phyloP scores from a whole-genome alignment of 2,797 vertebrate genomes.

The Anabas testudineus region DNA sequence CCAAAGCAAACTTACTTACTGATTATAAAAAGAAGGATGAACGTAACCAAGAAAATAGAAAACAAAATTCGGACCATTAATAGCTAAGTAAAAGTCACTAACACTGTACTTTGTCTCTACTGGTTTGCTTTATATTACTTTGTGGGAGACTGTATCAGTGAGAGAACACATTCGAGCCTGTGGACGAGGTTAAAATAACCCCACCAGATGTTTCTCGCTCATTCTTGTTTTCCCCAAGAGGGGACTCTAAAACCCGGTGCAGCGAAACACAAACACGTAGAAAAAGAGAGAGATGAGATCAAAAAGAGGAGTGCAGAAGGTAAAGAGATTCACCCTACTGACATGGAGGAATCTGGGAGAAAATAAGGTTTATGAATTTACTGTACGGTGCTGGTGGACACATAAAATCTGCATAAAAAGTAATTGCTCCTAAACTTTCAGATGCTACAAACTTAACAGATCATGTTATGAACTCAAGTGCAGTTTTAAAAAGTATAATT shows the following conservation, averaged over 20 bases:
- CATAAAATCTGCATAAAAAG: neutral
- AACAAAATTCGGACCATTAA: conserved; percentile 19
- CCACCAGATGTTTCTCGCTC: conserved; percentile 60
- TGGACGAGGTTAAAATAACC: conserved; percentile 58
- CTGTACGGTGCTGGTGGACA: conserved; percentile 40
- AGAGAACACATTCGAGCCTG: conserved; percentile 21
- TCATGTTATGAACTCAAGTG: neutral
- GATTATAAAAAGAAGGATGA: conserved; percentile 35
- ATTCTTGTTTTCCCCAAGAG: conserved; percentile 27
- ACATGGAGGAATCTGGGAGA: conserved; percentile 14
- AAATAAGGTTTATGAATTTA: conserved; percentile 35
- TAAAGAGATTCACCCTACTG: conserved; percentile 46
- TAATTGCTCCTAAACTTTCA: neutral
- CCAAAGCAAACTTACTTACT: conserved; percentile 38
- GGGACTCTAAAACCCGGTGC: conserved; percentile 15
- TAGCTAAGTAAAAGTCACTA: conserved; percentile 15
- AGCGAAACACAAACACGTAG: conserved; percentile 47
- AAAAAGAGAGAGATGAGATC: conserved; percentile 32
- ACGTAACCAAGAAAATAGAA: conserved; percentile 16
- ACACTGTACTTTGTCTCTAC: conserved; percentile 8
- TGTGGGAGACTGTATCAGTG: neutral
- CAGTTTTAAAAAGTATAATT: conserved; percentile 11
- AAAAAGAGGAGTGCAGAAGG: conserved; percentile 37
- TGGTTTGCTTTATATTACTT: conserved; percentile 1
- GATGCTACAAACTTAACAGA: conserved; percentile 11